Percentiles rank a stretch among this genome's conserved stretches.
phyloP scores from a whole-genome alignment of 2,797 vertebrate genomes.

The Rachycentron canadum region DNA sequence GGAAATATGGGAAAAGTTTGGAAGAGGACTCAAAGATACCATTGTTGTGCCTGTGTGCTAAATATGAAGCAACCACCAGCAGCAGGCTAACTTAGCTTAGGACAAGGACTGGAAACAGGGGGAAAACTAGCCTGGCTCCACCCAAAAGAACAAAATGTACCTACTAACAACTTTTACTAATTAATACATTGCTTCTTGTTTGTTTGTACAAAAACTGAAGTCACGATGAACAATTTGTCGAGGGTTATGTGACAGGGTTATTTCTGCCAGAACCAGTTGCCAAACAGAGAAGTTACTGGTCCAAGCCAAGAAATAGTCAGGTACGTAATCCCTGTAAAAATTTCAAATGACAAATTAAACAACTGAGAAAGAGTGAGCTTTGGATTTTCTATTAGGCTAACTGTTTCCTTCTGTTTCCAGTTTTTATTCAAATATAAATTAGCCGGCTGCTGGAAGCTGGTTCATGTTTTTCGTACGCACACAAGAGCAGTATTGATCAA shows the following conservation, averaged over 20 bases:
- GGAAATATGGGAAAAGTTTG: background rate
- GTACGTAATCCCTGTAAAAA: background rate
- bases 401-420: background rate
- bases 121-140: background rate
- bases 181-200: background rate
- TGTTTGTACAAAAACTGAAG: background rate
- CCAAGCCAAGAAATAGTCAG: background rate
- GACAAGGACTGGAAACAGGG: background rate
- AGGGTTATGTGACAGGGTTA: background rate
- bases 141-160: background rate
- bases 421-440: background rate
- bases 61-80: background rate
- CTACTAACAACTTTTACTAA: no score
- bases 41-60: background rate
- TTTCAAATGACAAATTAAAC: background rate
- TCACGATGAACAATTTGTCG: background rate
- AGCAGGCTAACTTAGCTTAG: background rate
- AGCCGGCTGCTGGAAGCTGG: background rate
- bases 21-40: background rate
- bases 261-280: background rate
- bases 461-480: background rate
- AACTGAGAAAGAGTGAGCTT: background rate
- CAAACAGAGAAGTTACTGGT: background rate
- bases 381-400: background rate
- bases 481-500: background rate